Evolutionary conservation across 2,113 vertebrate genomes (phyloP), one percentile per base, ranked within the genome.

Genomic region (Sialia sialis): DNA sequence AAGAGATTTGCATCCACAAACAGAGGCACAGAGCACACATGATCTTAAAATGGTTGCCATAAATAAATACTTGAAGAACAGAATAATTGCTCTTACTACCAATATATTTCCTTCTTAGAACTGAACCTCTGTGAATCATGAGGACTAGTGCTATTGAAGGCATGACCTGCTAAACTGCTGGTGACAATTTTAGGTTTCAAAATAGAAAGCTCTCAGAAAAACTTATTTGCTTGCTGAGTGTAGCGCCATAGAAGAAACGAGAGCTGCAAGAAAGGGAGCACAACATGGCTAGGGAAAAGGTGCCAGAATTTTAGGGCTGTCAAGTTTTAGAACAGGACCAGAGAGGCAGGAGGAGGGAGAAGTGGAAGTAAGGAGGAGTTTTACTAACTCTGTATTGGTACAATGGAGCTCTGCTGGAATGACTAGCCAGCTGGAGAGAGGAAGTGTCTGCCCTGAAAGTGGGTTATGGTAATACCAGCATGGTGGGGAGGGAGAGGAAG

Each of bases 381-480:
- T 36, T 79, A 29, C 44, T 52, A 68, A 59, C 15, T 82, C 82
- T 66, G 41, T 56, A 87, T 93, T 89, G 62, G 27, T n/a, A 32
- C 39, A 64, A 19, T 0, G 0, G 36, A 64, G 36, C 22, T 75
- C 56, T 75, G 69, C 66, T 32, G 54, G 72, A 93, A 72, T 2
- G 6, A 38, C 68, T 5, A 56, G 64, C 52, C 84, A 49, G 36
- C 20, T 89, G 66, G 87, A 91, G 52, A 79, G 34, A 32, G 23
- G 49, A 72, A 43, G 48, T 34, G 69, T 87, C 81, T 94, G 90
- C 66, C 52, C 62, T 38, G 44, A 68, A 93, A 89, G 26, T 44
- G 49, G 81, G 84, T 93, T 79, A 76, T 36, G 67, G 77, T 56
- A 94, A 91, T 96, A 79, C 62, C 66, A 68, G 77, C 84, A 76